These are phyloP conservation scores for Congeria kusceri DNA, from an alignment of 2,888 invertebrate species.

Conservation along the genomic window DNA sequence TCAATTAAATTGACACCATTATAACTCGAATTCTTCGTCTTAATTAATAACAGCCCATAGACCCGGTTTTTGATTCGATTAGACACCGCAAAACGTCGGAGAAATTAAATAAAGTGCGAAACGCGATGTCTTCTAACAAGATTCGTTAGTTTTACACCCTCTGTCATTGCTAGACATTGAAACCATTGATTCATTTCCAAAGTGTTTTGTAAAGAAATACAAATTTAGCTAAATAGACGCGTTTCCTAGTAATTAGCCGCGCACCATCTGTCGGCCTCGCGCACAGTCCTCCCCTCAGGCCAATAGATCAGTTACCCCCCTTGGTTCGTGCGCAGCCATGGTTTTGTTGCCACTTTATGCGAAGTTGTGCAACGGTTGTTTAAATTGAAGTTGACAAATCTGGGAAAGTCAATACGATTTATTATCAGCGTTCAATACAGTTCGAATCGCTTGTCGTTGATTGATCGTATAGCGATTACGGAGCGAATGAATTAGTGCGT, in stretches of 20 bases:
- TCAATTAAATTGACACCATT: not conserved
- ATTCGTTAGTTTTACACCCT: conserved; percentile 57
- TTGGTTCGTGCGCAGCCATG: conserved; percentile 12
- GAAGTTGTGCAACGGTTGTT: not conserved
- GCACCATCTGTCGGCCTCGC: conserved; percentile 59
- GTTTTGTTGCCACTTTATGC: no score
- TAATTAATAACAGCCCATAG: conserved; percentile 50
- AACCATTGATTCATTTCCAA: conserved; percentile 57
- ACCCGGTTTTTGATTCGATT: conserved; percentile 34
- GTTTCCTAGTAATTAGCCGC: conserved; percentile 57
- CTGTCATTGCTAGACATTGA: conserved; percentile 58
- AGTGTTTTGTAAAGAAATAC: conserved; percentile 46
- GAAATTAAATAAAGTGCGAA: conserved; percentile 65
- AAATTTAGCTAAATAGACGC: conserved; percentile 31
- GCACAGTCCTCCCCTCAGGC: conserved; percentile 52
- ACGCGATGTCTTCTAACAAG: conserved; percentile 55
- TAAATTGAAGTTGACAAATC: conserved; percentile 1
- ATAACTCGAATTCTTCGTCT: conserved; percentile 16
- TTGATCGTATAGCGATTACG: no score
- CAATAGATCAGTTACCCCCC: conserved; percentile 57
- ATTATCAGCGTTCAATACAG: conserved; percentile 7
- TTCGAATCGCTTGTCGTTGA: not conserved
- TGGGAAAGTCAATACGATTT: not conserved
- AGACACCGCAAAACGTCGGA: conserved; percentile 55
- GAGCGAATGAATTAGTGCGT: no score